A percentile compares a stretch with the other conserved stretches of the same genome.
Evolutionary conservation across 2,797 vertebrate species (phyloP).

Genomic region (Tragopan temminckii): DNA sequence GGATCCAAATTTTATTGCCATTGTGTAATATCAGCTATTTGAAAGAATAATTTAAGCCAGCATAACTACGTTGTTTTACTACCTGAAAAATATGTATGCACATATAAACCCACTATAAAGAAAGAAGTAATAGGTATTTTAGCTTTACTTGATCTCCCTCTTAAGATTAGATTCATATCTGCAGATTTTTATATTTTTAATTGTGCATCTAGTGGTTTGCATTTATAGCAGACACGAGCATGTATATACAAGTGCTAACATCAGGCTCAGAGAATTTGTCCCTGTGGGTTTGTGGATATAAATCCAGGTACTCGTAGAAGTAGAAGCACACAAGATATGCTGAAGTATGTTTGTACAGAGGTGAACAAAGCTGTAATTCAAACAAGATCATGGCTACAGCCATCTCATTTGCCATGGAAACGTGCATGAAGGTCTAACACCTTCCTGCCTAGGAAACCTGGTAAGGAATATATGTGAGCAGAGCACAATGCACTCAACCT

Average conservation of each 20-base stretch:
- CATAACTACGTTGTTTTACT: background rate
- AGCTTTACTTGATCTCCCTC: background rate
- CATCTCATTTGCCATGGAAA: background rate
- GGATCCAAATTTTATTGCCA: background rate
- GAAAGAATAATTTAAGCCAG: background rate
- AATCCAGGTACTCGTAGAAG: background rate
- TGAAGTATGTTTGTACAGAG: background rate
- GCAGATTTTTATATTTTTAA: background rate
- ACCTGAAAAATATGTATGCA: background rate
- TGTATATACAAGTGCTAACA: background rate
- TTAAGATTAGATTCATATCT: background rate
- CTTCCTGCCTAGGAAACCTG: background rate
- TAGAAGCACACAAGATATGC: background rate
- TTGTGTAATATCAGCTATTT: background rate
- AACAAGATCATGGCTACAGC: fast-evolving
- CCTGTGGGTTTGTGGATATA: background rate
- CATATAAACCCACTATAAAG: background rate
- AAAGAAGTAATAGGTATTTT: background rate
- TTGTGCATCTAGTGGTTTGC: background rate
- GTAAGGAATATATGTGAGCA: background rate
- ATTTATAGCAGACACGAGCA: background rate
- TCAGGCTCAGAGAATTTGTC: background rate
- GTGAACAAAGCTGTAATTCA: fast-evolving
- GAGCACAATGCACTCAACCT: background rate
- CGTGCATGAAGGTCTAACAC: fast-evolving